A percentile compares a stretch with the other conserved stretches of the same genome.
Evolutionary conservation across 2,797 vertebrate species (phyloP).

Genomic region (Kryptolebias ocellatus): DNA sequence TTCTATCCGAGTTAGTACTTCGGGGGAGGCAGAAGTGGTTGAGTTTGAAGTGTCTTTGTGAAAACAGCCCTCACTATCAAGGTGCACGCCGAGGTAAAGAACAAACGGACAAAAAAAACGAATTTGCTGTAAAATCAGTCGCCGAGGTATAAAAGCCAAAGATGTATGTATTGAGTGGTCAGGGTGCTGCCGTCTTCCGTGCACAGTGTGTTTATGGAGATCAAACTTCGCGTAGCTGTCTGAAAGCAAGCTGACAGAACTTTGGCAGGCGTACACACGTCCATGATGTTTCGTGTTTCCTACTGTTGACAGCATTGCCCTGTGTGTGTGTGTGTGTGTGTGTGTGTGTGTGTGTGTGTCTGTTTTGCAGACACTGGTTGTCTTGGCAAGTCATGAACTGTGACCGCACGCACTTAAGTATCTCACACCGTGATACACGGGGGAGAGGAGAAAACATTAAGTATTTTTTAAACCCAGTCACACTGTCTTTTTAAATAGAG

Average conservation of each 20-base stretch:
- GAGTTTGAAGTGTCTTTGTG: constrained; percentile 74
- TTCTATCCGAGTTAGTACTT: constrained; percentile 41
- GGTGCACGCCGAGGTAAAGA: no score
- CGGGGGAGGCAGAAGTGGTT: constrained; percentile 61
- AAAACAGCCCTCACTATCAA: constrained; percentile 40
- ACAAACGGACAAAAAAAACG: no score
- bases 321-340: constrained; percentile 4
- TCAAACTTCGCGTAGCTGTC: constrained; percentile 25
- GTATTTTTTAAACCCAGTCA: background rate
- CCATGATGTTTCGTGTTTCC: constrained; percentile 15
- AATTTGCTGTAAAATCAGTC: no score
- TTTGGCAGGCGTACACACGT: constrained; percentile 34
- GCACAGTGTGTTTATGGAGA: constrained; percentile 13
- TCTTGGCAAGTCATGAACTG: background rate
- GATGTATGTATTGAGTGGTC: background rate
- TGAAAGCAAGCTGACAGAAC: constrained; percentile 39
- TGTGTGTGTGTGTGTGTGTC: constrained; percentile 11
- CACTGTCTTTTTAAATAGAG: background rate
- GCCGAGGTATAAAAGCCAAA: background rate
- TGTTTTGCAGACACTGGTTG: background rate
- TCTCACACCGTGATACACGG: constrained; percentile 3
- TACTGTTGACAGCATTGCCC: constrained; percentile 33
- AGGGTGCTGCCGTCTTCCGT: background rate
- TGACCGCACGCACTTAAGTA: background rate
- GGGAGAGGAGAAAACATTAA: background rate